Conservation (phyloP, 2,797 vertebrate species). For the Bufotes viridis region DNA sequence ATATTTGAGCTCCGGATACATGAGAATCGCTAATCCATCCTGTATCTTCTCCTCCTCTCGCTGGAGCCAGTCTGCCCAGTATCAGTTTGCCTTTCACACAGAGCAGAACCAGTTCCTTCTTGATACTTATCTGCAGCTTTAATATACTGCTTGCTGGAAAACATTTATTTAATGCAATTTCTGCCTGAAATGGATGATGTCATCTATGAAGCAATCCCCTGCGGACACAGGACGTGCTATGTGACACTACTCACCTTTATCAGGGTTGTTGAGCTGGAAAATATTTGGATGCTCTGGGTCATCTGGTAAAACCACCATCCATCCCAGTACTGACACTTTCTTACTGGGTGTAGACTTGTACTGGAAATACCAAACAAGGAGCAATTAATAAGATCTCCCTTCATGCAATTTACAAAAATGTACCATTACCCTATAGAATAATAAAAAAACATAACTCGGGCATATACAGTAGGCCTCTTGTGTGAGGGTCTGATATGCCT, state of each 20-base stretch:
- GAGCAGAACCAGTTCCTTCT: too few relatives aligned
- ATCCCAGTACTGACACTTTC: conserved; percentile 88
- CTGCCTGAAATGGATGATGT: not conserved
- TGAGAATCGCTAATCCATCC: too few relatives aligned
- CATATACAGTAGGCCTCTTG: too few relatives aligned
- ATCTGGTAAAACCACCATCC: conserved; percentile 93
- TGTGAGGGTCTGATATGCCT: too few relatives aligned
- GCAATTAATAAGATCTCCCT: not conserved
- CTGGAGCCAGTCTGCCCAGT: too few relatives aligned
- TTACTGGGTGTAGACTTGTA: conserved; percentile 93
- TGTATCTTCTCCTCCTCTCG: too few relatives aligned
- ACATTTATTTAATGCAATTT: not conserved
- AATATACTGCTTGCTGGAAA: not conserved
- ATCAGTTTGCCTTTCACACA: too few relatives aligned
- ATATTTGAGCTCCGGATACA: too few relatives aligned
- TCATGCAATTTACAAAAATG: too few relatives aligned
- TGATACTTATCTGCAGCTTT: not conserved
- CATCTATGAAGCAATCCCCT: not conserved
- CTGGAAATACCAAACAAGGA: conserved; percentile 70
- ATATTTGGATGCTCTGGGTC: conserved; percentile 91
- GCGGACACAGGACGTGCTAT: too few relatives aligned
- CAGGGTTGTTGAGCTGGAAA: conserved; percentile 95
- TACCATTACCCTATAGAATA: too few relatives aligned
- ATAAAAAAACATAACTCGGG: too few relatives aligned
- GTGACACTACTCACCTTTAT: conserved; percentile 81